phyloP scores from a whole-genome alignment of 2,888 invertebrate genomes.

The Melangyna quadrimaculata region DNA sequence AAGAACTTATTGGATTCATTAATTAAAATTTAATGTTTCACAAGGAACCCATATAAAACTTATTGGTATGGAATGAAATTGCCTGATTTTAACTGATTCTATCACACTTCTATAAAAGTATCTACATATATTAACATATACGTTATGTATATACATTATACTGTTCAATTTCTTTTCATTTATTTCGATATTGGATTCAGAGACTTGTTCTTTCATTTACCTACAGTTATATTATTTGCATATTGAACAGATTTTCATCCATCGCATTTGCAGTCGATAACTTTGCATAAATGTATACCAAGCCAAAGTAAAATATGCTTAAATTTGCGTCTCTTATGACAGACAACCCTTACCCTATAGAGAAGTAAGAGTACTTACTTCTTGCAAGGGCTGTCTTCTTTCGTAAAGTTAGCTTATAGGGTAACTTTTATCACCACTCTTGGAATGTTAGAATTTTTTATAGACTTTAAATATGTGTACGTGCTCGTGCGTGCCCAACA shows the following conservation, averaged over 20 bases:
- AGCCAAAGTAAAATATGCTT: slow-evolving; percentile 5
- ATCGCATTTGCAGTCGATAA: slow-evolving; percentile 9
- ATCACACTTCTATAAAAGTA: background rate
- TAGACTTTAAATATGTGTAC: slow-evolving; percentile 30
- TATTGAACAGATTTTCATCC: slow-evolving; percentile 1
- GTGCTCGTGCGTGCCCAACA: slow-evolving; percentile 46
- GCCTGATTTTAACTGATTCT: background rate
- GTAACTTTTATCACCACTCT: slow-evolving; percentile 21
- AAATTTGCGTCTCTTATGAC: slow-evolving; percentile 31
- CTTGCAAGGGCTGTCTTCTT: background rate
- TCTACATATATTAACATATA: background rate
- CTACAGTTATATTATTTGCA: background rate
- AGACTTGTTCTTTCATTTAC: background rate
- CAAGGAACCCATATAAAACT: background rate
- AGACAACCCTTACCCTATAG: slow-evolving; percentile 16
- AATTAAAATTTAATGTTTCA: slow-evolving; percentile 4
- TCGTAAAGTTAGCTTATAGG: background rate
- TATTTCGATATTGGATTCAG: slow-evolving; percentile 4
- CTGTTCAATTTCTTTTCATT: slow-evolving; percentile 15
- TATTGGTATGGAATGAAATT: background rate
- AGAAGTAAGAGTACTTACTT: background rate
- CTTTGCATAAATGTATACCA: slow-evolving; percentile 3
- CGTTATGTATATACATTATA: background rate
- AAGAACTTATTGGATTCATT: background rate
- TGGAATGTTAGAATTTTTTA: slow-evolving; percentile 31